Evolutionary conservation across 2,113 vertebrate genomes (phyloP), one percentile per base, ranked within the genome.

Genomic region (Haliaeetus leucogaster): DNA sequence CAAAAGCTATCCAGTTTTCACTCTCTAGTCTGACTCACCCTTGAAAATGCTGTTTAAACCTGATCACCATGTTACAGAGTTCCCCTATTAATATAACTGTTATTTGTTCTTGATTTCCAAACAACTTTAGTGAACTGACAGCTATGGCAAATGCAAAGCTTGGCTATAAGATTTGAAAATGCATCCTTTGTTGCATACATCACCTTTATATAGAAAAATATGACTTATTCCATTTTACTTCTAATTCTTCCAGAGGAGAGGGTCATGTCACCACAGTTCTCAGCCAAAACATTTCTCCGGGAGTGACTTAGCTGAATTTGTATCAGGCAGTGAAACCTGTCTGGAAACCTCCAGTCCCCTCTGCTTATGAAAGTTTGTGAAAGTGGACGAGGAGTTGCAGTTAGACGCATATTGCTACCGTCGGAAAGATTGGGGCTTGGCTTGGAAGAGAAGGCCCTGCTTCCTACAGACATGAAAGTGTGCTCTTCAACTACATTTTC

Each of bases 361-460:
- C 26, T 62, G 23, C 16, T 93, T 66, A 40, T 26, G n/a, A 34
- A 38, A 23, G 3, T 53, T 73, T 63, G 2, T 67, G 32, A 63
- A 43, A 82, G 19, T 25, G 16, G 34, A 53, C 0, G 4, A 82
- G 32, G 11, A 82, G 25, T 32, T 2, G 0, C 23, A 59, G 17
- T 68, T 52, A 56, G 40, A 30, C 0, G 4, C 5, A 20, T 36
- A 4, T 29, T 81, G 16, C 20, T 73, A 32, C 40, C 2, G 0
- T 22, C 40, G 13, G 25, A 82, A 95, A 68, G 52, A 52, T 0
- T 38, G 7, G 26, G 29, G 19, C 32, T 82, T 38, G 10, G 8
- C 20, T 43, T 82, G 20, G 23, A 81, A 86, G 25, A 43, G 79
- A 88, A 82, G 11, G 4, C 11, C 7, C 12, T 61, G 11, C n/a